Evolutionary conservation across 2,888 invertebrate genomes (phyloP), one percentile per base, ranked within the genome.

Genomic region (Cylloceria caligata): DNA sequence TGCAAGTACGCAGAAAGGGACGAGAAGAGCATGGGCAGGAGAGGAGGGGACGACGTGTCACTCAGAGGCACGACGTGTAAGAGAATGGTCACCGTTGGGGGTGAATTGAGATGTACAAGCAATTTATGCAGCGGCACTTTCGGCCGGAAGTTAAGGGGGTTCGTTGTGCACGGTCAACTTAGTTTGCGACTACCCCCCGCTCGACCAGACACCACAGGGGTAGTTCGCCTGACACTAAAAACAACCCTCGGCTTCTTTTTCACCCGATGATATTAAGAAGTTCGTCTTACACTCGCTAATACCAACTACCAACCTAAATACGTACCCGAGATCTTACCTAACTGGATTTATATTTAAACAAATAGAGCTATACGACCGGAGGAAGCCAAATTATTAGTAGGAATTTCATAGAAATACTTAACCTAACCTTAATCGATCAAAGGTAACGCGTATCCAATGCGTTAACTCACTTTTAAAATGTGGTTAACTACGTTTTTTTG

Each of bases 101-200:
- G 90, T 88, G 89, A 90, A 90, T 89, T 89, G 91, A 91, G 90
- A 91, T 89, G 89, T 89, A 91, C 88, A 86, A 88, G 88, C 88
- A 89, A 90, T 91, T 91, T 91, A 91, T 91, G 90, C 90, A 90
- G 80, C 87, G 86, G 82, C 88, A 89, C 88, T 90, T 88, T 88
- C 87, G 83, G 84, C 85, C 86, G 87, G 87, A 88, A 88, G 87
- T 88, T 77, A 72, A 79, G 75, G 79, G 81, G 45, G 52, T 57
- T 30, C 30, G 57, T 60, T 34, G 60, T 62, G 57, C 34, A 60
- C 57, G 57, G 57, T 57, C 57, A 57, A 57, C 57, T n/a, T 34
- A 34, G 57, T 16, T 19, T 24, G 9, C 57, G 30, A 19, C 57
- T 6, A 57, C 16, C 55, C 55, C 57, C 57, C 57, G 34, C 34